A percentile compares a stretch with the other conserved stretches of the same genome.
phyloP scores from a whole-genome alignment of 2,113 vertebrate species.

The western clawed frog (Xenopus tropicalis) region UCB_Xtro_10.0 CM004443.2:44704501-44705000 shows the following conservation, averaged over 20 bases:
- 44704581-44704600: conserved; percentile 48
- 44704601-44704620: conserved; percentile 52
- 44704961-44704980: too few relatives aligned
- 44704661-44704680: conserved; percentile 46
- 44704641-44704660: conserved; percentile 47
- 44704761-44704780: background rate
- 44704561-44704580: conserved; percentile 34
- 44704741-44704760: rapidly evolving
- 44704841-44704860: too few relatives aligned
- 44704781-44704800: too few relatives aligned
- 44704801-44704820: too few relatives aligned
- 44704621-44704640: conserved; percentile 57
- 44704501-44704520: too few relatives aligned
- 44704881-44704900: too few relatives aligned
- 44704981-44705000: too few relatives aligned
- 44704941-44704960: too few relatives aligned
- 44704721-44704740: conserved; percentile 9
- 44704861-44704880: too few relatives aligned
- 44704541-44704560: conserved; percentile 31
- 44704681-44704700: conserved; percentile 61
- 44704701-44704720: conserved; percentile 16
- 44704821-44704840: background rate
- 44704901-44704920: too few relatives aligned
- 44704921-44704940: too few relatives aligned
- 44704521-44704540: conserved; percentile 10